Base-by-base conservation (phyloP, 1,140 invertebrate species). In the Lepidurus couesii region DNA sequence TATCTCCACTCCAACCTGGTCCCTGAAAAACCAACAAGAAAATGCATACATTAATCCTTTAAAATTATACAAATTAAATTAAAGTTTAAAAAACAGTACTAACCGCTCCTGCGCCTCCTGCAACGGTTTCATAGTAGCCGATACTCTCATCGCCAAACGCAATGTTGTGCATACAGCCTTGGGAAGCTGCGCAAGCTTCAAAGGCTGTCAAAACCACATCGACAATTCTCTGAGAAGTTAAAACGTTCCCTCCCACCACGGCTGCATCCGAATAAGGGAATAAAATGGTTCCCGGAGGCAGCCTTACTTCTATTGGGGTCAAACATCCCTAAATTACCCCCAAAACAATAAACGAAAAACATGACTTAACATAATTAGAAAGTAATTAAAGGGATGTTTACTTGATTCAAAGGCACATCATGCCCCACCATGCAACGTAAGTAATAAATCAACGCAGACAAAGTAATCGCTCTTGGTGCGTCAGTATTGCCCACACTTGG, bases 81-180 rank as follows among this genome's bases (percentile, higher is more conserved):
- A 11, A 13, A 26, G 8, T 44, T 26, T 8, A 42, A 43, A 74
- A 75, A 47, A 13, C 65, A 75, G 78, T 74, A 85, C 89, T 90
- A 85, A 96, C 95, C n/a, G 97, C 97, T 34, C 98, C 98, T 80
- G 96, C 93, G 44, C 98, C 98, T 34, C 98, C 98, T 6, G 95
- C 96, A n/a, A 99, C 95, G 0, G 98, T 99, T 86, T 99, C 98
- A 84, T 99, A 99, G 85, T 99, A 99, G 1, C 96, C 95, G 89
- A 95, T 95, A 78, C 89, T 88, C 8, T 92, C 90, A 83, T 98
- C 95, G 0, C 98, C 98, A 83, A 99, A 93, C 0, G 98, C 99
- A 16, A 99, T 89, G 84, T 99, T 99, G 85, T 99, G 99, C 97
- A 99, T 99, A 85, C 97, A 99, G 9, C 98, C 97, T 85, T 98